These are phyloP conservation scores for Zoanthus sociatus DNA, from an alignment of 92 coral and sea anemone species.

Conservation along the genomic window DNA sequence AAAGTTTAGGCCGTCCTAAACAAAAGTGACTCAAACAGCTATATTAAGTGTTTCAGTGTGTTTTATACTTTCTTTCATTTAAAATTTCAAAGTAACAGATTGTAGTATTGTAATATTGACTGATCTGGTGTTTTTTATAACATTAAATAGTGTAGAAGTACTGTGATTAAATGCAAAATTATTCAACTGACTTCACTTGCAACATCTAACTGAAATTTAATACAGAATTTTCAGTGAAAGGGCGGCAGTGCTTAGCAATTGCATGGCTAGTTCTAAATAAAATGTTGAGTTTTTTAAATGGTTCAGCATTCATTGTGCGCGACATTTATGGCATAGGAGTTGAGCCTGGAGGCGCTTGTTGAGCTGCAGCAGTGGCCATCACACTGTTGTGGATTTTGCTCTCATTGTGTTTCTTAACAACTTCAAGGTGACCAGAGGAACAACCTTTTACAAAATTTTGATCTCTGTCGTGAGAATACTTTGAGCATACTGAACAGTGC, in stretches of 20 bases:
- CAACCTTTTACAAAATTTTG: constrained; percentile 13
- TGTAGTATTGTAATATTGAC: no score
- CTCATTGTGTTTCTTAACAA: constrained; percentile 5
- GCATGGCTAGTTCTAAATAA: constrained; percentile 5
- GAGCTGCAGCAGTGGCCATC: constrained; percentile 17
- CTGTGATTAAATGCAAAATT: no score
- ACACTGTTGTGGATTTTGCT: constrained; percentile 5
- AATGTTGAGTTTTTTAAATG: constrained; percentile 14
- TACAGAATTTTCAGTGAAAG: neutral
- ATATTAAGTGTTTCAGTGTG: no score
- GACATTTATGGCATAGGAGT: neutral
- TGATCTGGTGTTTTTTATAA: no score
- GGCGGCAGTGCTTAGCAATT: neutral
- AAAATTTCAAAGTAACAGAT: no score
- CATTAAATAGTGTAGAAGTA: no score
- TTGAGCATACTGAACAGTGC: neutral
- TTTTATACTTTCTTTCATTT: no score
- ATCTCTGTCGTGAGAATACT: neutral
- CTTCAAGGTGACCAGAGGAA: neutral
- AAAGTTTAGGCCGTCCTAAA: no score
- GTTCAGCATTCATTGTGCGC: constrained; percentile 1
- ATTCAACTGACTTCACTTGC: no score
- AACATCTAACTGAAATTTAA: no score
- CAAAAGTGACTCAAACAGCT: no score
- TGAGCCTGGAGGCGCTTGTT: constrained; percentile 11